phyloP scores from a whole-genome alignment of 2,113 vertebrate species.

The Chloroceryle aenea region DNA sequence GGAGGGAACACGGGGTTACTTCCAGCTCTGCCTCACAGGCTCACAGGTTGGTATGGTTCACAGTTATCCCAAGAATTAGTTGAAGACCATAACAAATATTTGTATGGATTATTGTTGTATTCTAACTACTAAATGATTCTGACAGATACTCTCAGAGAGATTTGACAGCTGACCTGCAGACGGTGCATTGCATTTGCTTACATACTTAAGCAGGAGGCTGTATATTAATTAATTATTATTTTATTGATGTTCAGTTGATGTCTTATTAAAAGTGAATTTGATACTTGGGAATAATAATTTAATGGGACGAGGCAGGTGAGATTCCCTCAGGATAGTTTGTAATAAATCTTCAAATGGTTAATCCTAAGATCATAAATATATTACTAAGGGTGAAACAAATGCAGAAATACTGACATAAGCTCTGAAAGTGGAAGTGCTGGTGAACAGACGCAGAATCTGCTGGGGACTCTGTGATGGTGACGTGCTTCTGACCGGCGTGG shows the following conservation, averaged over 20 bases:
- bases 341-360: slow-evolving; percentile 57
- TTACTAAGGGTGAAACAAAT: slow-evolving; percentile 11
- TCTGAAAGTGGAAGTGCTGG: neutral
- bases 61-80: neutral
- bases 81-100: neutral
- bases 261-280: slow-evolving; percentile 64
- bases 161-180: neutral
- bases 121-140: neutral
- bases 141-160: neutral
- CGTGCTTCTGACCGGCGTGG: too few species aligned
- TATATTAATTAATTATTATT: slow-evolving; percentile 53
- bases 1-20: neutral
- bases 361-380: slow-evolving; percentile 55
- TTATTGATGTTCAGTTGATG: slow-evolving; percentile 59
- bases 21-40: neutral
- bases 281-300: slow-evolving; percentile 64
- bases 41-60: neutral
- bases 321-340: slow-evolving; percentile 35
- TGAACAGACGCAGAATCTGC: neutral
- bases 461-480: too few species aligned
- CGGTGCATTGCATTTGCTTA: neutral
- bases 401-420: neutral
- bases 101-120: neutral
- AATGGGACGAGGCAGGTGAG: slow-evolving; percentile 16
- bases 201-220: neutral